Evolutionary conservation across 2,888 invertebrate genomes (phyloP).

Genomic region (Ashinkailepas kermadecensis): DNA sequence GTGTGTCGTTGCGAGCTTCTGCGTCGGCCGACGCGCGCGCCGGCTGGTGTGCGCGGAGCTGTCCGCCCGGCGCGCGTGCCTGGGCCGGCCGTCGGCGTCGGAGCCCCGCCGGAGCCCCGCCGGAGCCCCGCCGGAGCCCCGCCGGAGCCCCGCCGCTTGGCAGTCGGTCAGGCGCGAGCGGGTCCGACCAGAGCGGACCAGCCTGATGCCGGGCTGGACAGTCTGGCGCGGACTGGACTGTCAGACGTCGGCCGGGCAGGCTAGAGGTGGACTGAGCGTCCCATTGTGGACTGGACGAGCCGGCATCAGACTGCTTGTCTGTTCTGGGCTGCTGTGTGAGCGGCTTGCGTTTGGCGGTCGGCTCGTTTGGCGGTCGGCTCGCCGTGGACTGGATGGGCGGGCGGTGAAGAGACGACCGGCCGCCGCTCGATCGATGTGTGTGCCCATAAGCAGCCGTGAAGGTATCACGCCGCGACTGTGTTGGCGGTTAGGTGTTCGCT

Average conservation of each 20-base stretch:
- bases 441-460: not conserved
- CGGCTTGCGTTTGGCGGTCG: not conserved
- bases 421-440: not conserved
- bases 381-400: not conserved
- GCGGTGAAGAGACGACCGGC: too few relatives aligned
- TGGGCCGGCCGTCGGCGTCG: too few relatives aligned
- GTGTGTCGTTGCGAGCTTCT: not conserved
- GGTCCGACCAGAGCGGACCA: not conserved
- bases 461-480: not conserved
- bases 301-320: not conserved
- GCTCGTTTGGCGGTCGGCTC: not conserved
- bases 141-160: too few relatives aligned
- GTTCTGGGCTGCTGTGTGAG: not conserved
- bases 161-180: too few relatives aligned
- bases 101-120: too few relatives aligned
- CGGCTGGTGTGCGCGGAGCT: not conserved
- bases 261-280: not conserved
- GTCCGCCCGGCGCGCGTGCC: too few relatives aligned
- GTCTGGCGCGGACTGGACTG: not conserved
- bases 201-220: not conserved
- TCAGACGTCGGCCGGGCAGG: not conserved
- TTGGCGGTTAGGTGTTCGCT: not conserved
- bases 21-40: not conserved
- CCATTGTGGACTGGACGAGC: not conserved
- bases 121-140: too few relatives aligned